These are phyloP conservation scores for Heliconius hermathena DNA, from an alignment of 1,140 invertebrate genomes.

Conservation along the genomic window DNA sequence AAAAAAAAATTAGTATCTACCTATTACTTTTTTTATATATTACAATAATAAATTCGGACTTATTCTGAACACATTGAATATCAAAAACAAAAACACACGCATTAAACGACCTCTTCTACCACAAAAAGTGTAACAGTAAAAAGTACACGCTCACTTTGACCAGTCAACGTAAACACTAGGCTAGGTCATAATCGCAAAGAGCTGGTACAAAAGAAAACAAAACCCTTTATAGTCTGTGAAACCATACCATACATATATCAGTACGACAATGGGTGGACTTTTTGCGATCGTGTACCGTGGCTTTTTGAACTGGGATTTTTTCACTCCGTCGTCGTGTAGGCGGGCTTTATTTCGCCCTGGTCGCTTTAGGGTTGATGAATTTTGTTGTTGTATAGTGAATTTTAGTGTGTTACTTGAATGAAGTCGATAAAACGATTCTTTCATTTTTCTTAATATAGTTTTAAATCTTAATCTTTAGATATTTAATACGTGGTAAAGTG, in stretches of 20 bases:
- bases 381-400: background rate
- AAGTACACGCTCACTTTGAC: conserved; percentile 21
- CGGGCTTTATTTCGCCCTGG: conserved; percentile 64
- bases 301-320: conserved; percentile 78
- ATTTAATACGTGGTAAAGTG: too few relatives aligned
- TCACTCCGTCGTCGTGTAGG: conserved; percentile 65
- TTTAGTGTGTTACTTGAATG: too few relatives aligned
- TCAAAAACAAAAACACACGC: background rate
- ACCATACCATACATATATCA: conserved; percentile 57
- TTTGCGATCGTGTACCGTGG: conserved; percentile 56
- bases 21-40: too few relatives aligned
- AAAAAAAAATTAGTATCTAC: too few relatives aligned
- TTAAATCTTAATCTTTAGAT: too few relatives aligned
- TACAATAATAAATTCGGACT: too few relatives aligned
- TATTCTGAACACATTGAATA: too few relatives aligned
- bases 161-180: conserved; percentile 19
- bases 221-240: conserved; percentile 48
- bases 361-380: conserved; percentile 56
- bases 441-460: too few relatives aligned
- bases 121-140: background rate
- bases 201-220: conserved; percentile 45
- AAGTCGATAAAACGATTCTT: background rate
- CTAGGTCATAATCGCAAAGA: conserved; percentile 31
- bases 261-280: conserved; percentile 62
- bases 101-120: too few relatives aligned